Base-by-base conservation (phyloP, 2,797 vertebrate species). In the Rhabdophis nuchalis region DNA sequence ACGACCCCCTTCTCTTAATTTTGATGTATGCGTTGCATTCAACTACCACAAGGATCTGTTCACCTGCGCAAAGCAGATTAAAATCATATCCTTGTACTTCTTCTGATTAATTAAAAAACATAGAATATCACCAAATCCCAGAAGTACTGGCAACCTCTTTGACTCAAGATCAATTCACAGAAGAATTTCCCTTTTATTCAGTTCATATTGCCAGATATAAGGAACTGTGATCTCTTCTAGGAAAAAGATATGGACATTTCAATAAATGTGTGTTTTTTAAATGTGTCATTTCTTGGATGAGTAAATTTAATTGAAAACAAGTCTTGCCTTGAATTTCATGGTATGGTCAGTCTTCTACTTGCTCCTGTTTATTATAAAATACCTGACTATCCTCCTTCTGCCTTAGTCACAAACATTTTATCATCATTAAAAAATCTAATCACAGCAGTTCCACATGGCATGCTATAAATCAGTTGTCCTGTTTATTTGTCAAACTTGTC, bases 281-380 rank as follows among this genome's bases (percentile, higher is more conserved):
- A 72, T 27, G 7, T 50, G 90, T 46, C 29, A 82, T 91, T 93
- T 46, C 5, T 1, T 89, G 89, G 93, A 90, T 91, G 61, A 91
- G 91, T 89, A 46, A 77, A 64, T 93, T 92, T 91, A 93, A 13
- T 27, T 93, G 92, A 93, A 94, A 94, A 92, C 88, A 89, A 95
- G 90, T 57, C 91, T 93, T 91, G 90, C 77, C 90, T 87, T 72
- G 89, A 94, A 93, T 92, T 82, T 52, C 93, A 93, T 0, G 5
- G 54, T 41, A 50, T 88, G 68, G 91, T 91, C 5, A 89, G 36
- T 77, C 54, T 91, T 72, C 88, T 52, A 18, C 53, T 95, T 87
- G 29, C 72, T 93, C 36, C 46, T n/a, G 85, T 57, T 90, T 82
- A n/a, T 92, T 92, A 87, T 92, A 64, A 92, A 93, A 88, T 72